Evolutionary conservation across 53 echinoderm and acorn worm species (phyloP).

Genomic region (Antedon mediterranea): DNA sequence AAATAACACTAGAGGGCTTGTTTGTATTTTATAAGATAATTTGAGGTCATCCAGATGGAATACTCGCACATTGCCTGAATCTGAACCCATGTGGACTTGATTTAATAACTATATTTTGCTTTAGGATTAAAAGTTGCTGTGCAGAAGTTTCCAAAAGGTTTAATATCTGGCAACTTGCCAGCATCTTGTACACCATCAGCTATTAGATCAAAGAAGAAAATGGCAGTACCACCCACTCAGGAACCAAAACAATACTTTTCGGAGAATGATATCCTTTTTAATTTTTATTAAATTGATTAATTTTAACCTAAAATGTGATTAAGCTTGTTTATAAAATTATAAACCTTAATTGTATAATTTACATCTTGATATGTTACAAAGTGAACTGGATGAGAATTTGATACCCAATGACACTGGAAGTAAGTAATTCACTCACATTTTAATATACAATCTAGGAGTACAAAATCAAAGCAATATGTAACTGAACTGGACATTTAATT

Average conservation of each 20-base stretch:
- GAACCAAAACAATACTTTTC: conserved; percentile 34
- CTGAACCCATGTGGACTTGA: not conserved
- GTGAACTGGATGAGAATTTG: conserved; percentile 48
- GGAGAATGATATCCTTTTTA: conserved; percentile 75
- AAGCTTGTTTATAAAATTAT: too few relatives aligned
- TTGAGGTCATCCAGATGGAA: too few relatives aligned
- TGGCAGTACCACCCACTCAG: conserved; percentile 34
- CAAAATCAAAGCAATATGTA: too few relatives aligned
- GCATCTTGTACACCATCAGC: conserved; percentile 63
- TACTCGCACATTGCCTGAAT: too few relatives aligned
- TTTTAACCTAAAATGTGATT: too few relatives aligned
- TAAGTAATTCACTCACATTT: too few relatives aligned
- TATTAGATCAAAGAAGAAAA: conserved; percentile 37
- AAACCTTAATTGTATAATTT: conserved; percentile 11
- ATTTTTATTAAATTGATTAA: not conserved
- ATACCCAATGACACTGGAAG: conserved; percentile 82
- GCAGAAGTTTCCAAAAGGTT: conserved; percentile 70
- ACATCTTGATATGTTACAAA: conserved; percentile 59
- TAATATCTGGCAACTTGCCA: conserved; percentile 81
- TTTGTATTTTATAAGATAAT: too few relatives aligned
- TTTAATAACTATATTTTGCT: not conserved
- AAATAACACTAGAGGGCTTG: not conserved
- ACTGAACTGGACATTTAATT: too few relatives aligned
- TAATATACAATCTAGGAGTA: too few relatives aligned
- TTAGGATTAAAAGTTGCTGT: conserved; percentile 76